Conservation (phyloP, 2,113 vertebrate species). For the Campylomormyrus numenius region DNA sequence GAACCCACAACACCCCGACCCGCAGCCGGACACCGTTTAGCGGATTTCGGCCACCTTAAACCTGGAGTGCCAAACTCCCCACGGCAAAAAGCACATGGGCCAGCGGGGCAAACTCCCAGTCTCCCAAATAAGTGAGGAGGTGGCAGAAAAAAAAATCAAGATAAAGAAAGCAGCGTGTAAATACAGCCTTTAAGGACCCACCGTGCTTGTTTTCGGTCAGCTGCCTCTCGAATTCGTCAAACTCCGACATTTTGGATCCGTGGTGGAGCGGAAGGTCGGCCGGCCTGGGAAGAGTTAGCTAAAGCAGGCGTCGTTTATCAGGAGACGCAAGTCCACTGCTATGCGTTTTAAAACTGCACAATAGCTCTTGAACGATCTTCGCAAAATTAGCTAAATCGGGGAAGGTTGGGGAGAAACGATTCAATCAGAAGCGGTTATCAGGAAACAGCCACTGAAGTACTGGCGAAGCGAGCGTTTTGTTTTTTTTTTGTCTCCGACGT, state of each 20-base stretch:
- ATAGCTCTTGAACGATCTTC: not conserved
- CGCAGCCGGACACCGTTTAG: not conserved
- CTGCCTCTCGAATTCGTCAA: constrained; percentile 84
- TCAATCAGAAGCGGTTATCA: not conserved
- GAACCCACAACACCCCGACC: not conserved
- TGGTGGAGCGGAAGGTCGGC: constrained; percentile 42
- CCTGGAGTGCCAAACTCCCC: not conserved
- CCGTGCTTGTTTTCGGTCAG: constrained; percentile 84
- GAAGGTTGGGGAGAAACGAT: not conserved
- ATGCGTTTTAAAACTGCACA: not conserved
- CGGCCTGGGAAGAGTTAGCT: constrained; percentile 43
- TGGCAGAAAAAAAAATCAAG: not conserved
- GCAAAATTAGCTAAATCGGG: not conserved
- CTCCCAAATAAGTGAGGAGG: not conserved
- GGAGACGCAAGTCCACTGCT: not conserved
- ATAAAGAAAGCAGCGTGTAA: not conserved
- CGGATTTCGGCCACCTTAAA: not conserved
- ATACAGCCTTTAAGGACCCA: constrained; percentile 33
- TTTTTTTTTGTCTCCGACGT: not conserved
- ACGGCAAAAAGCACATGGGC: not conserved
- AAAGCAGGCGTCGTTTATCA: not conserved
- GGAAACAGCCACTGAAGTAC: not conserved
- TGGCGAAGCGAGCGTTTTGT: not conserved
- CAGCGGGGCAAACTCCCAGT: not conserved
- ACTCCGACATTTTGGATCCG: constrained; percentile 72